phyloP scores from a whole-genome alignment of 2,888 invertebrate species.

The Cinara cedri region DNA sequence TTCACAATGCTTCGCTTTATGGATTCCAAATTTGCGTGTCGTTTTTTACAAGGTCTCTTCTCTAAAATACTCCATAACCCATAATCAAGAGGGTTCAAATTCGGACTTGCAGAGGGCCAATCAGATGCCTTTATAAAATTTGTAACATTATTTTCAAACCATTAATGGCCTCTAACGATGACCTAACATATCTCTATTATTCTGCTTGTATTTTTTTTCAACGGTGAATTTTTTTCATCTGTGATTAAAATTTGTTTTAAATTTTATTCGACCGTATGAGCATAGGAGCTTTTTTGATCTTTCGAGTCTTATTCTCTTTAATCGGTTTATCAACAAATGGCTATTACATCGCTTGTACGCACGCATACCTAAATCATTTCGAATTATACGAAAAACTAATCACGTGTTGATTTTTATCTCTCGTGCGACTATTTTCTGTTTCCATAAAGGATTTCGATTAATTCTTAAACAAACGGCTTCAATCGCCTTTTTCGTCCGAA shows the following conservation, averaged over 20 bases:
- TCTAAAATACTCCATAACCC: constrained; percentile 24
- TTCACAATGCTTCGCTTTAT: constrained; percentile 39
- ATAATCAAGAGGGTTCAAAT: constrained; percentile 57
- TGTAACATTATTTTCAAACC: constrained; percentile 58
- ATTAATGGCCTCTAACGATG: constrained; percentile 59
- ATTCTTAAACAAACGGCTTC: neutral
- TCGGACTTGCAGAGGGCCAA: constrained; percentile 57
- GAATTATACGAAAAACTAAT: too few species aligned
- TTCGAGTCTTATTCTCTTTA: neutral
- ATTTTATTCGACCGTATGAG: constrained; percentile 2
- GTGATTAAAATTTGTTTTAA: too few species aligned
- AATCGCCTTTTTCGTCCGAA: too few species aligned
- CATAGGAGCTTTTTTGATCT: neutral
- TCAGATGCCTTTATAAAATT: too few species aligned
- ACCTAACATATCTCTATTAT: constrained; percentile 58
- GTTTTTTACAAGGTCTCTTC: constrained; percentile 49
- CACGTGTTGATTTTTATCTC: too few species aligned
- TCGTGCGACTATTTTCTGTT: neutral
- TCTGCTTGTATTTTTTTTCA: constrained; percentile 58
- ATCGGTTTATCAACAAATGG: neutral
- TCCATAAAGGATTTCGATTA: too few species aligned
- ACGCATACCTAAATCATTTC: too few species aligned
- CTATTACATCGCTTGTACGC: too few species aligned
- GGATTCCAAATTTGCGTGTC: constrained; percentile 45
- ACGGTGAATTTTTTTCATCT: constrained; percentile 59